These are phyloP conservation scores for Phrynocephalus vlangalii DNA, from an alignment of 2,797 vertebrate genomes.

Conservation along the genomic window DNA sequence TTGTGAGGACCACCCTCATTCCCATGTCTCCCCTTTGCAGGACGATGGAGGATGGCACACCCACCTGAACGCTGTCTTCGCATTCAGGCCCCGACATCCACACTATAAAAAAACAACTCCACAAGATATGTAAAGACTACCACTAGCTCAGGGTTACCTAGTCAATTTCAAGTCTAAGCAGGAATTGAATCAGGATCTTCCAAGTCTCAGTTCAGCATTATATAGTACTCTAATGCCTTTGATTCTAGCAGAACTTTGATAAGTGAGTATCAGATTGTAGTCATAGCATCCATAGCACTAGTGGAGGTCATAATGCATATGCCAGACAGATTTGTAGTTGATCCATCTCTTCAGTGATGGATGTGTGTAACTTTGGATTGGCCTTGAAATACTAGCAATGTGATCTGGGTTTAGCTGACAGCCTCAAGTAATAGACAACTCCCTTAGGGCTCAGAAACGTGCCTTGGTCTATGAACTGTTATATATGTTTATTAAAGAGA, in stretches of 20 bases:
- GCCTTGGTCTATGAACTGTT: constrained; percentile 19
- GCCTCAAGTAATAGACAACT: background rate
- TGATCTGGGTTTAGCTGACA: constrained; percentile 6
- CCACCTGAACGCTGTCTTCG: too few species aligned
- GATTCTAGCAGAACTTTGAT: background rate
- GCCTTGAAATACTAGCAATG: background rate
- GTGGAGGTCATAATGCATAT: background rate
- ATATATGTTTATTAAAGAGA: constrained; percentile 19
- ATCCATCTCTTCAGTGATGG: constrained; percentile 6
- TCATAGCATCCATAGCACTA: too few species aligned
- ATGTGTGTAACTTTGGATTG: background rate
- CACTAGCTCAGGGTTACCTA: background rate
- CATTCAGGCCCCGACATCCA: too few species aligned
- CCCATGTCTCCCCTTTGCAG: too few species aligned
- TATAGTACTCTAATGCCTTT: background rate
- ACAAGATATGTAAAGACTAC: background rate
- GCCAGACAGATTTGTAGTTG: constrained; percentile 8
- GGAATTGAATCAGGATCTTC: background rate
- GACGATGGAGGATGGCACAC: too few species aligned
- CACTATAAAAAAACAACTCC: background rate
- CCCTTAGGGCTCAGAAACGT: background rate
- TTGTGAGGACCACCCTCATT: too few species aligned
- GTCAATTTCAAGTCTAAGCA: background rate
- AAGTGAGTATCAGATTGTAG: background rate
- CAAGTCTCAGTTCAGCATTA: background rate